Evolutionary conservation across 2,113 vertebrate genomes (phyloP).

Genomic region (Corydoras maculifer): DNA sequence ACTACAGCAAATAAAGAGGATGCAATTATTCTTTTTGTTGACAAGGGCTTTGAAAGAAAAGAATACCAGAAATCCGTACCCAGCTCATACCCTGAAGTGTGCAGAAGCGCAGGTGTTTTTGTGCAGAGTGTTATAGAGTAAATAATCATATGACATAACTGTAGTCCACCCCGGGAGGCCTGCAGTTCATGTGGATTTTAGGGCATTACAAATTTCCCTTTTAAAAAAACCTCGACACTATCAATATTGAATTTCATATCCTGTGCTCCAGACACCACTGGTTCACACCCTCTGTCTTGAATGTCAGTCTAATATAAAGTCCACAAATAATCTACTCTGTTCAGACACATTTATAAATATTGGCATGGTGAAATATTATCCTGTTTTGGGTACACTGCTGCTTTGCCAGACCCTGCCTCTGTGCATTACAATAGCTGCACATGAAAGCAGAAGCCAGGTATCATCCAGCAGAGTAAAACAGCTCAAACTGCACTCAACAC

Average conservation of each 20-base stretch:
- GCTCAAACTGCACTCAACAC: conserved; percentile 28
- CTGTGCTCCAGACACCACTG: conserved; percentile 4
- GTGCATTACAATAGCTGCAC: conserved; percentile 36
- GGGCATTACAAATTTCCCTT: conserved; percentile 1
- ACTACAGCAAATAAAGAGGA: conserved; percentile 47
- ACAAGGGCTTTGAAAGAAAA: conserved; percentile 49
- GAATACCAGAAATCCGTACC: conserved; percentile 32
- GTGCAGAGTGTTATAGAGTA: neutral
- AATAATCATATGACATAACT: conserved; percentile 26
- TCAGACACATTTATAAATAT: conserved; percentile 24
- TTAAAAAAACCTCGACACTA: too few species aligned
- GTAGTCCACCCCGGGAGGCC: conserved; percentile 13
- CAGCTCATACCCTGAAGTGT: conserved; percentile 37
- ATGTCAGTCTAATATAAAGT: neutral
- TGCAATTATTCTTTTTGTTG: conserved; percentile 61
- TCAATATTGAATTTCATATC: neutral
- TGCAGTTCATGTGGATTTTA: conserved; percentile 10
- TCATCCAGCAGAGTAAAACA: conserved; percentile 28
- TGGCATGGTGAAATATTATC: conserved; percentile 17
- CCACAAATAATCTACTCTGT: neutral
- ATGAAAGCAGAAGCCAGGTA: conserved; percentile 39
- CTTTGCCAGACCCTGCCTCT: conserved; percentile 33
- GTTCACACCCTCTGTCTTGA: neutral
- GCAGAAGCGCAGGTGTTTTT: conserved; percentile 22
- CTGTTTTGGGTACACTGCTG: conserved; percentile 13